Conservation (phyloP, 2,888 invertebrate genomes). For the Pemphredon lugubris region DNA sequence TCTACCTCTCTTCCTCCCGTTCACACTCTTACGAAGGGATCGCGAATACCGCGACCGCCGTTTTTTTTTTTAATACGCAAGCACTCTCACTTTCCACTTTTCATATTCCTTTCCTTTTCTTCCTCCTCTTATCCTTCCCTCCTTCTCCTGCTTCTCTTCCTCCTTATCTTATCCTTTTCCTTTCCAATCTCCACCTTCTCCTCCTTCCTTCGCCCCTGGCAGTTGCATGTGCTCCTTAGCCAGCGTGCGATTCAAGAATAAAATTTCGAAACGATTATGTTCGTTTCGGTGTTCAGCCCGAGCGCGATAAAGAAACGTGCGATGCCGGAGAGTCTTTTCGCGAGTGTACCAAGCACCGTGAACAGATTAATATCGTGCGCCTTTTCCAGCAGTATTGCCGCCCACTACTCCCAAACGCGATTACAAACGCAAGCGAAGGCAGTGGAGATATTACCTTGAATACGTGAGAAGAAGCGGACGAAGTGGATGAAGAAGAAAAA, state of each 20-base stretch:
- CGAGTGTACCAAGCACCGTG: not conserved
- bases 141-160: not conserved
- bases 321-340: not conserved
- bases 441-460: no score
- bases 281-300: no score
- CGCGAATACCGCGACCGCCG: not conserved
- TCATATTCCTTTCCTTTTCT: not conserved
- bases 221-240: no score
- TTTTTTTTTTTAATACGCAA: not conserved
- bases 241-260: no score
- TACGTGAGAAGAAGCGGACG: no score
- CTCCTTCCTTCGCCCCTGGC: no score
- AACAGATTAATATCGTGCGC: not conserved
- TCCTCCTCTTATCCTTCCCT: not conserved
- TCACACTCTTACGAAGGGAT: not conserved
- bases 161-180: no score
- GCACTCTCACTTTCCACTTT: not conserved
- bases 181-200: no score
- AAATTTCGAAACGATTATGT: no score
- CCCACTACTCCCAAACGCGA: not conserved
- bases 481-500: no score
- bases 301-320: not conserved
- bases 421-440: no score
- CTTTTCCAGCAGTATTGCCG: constrained; percentile 39
- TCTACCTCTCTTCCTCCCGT: not conserved